Evolutionary conservation across 1,140 invertebrate species (phyloP), one percentile per base, ranked within the genome.

Genomic region (Cecropterus lyciades): DNA sequence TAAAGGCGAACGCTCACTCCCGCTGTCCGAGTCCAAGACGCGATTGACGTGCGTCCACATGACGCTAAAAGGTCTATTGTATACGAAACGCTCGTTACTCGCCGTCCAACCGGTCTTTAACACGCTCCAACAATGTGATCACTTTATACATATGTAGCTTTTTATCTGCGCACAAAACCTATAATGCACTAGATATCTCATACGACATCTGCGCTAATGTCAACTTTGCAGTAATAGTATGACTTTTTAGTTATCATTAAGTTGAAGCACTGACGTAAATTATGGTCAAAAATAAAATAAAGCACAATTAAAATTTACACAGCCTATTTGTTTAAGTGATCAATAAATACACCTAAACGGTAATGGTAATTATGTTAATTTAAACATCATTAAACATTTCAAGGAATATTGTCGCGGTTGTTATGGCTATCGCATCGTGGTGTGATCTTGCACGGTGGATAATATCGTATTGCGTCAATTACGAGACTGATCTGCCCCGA

Each of bases 41-140:
- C 77, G 89, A 91, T 89, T 91, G 89, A 91, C 89, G 80, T 75
- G 70, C 82, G 83, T 83, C 79, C 80, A 79, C 77, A 79, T 86
- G 87, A 91, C 89, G 82, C 84, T 91, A 91, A 91, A 88, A 89
- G 89, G 89, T 89, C 89, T 89, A 91, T 91, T 91, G 88, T 91
- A 91, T 91, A 88, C 89, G 83, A 82, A 84, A 81, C 67, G 81
- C 85, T 89, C 87, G 89, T 91, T 89, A 91, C 85, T 73, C 76
- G 75, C 72, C 72, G 70, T 64, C 79, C 80, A 75, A 89, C 86
- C 88, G 84, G 87, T 89, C 86, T 87, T 91, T 88, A 91, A 89
- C 88, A 91, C 88, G 83, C 73, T 77, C 57, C 66, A 80, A 91
- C 88, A 89, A 85, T 91, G 76, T 79, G 85, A 91, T 89, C 80